These are phyloP conservation scores for Drosophila gaucha DNA, from an alignment of 2,888 invertebrate genomes.

Conservation along the genomic window DNA sequence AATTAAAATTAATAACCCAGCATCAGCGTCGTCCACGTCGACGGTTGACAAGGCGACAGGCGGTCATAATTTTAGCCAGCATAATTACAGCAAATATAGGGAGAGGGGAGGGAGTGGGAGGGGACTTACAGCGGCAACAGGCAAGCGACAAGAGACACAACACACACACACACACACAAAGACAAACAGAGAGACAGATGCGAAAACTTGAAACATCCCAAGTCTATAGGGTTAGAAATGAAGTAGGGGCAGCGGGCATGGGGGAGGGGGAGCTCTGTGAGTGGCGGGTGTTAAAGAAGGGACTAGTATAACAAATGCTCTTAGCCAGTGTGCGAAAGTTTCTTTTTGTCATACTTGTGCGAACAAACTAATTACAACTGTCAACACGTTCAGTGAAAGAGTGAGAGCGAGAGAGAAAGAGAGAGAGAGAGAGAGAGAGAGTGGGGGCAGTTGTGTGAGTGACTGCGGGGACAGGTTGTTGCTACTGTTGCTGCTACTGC, in stretches of 20 bases:
- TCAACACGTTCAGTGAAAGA: conserved; percentile 65
- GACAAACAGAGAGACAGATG: conserved; percentile 46
- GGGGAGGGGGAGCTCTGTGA: not conserved
- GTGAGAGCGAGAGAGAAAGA: not conserved
- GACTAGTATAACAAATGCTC: conserved; percentile 47
- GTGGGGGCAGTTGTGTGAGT: not conserved
- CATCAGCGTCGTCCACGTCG: conserved; percentile 30
- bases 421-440: not conserved
- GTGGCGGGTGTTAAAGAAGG: conserved; percentile 5
- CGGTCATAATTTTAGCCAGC: conserved; percentile 72
- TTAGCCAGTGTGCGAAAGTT: conserved; percentile 55
- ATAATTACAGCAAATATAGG: conserved; percentile 68
- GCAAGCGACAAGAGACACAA: conserved; percentile 15
- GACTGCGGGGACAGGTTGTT: conserved; percentile 41
- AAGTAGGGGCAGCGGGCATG: not conserved
- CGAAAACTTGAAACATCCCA: conserved; percentile 37
- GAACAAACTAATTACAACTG: conserved; percentile 81
- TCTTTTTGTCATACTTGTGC: conserved; percentile 79
- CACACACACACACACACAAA: conserved; percentile 13
- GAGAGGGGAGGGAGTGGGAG: not conserved
- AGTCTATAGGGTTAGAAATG: not conserved
- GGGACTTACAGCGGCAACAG: conserved; percentile 1
- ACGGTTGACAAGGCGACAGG: conserved; percentile 65
- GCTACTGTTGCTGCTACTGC: conserved; percentile 34
- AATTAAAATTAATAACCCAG: conserved; percentile 80